phyloP scores from a whole-genome alignment of 2,888 invertebrate genomes.

The Eupelmus urozonus region DNA sequence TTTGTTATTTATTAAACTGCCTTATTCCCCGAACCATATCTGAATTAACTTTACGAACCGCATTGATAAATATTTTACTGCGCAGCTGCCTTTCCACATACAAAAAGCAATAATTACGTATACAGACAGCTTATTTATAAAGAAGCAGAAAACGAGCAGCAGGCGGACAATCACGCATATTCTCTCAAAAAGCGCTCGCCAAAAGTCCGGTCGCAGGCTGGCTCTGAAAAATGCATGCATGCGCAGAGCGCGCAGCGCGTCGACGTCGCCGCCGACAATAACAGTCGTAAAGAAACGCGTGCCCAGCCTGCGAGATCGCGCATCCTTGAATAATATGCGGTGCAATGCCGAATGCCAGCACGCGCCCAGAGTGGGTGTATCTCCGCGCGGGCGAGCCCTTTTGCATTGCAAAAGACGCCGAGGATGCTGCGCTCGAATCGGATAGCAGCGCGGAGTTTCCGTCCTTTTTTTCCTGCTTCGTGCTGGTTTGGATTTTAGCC shows the following conservation, averaged over 20 bases:
- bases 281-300: constrained; percentile 61
- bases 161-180: too few relatives aligned
- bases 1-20: too few relatives aligned
- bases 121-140: too few relatives aligned
- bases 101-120: too few relatives aligned
- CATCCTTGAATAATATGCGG: constrained; percentile 76
- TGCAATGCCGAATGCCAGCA: constrained; percentile 75
- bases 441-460: not conserved
- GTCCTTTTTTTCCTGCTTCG: too few relatives aligned
- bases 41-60: too few relatives aligned
- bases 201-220: too few relatives aligned
- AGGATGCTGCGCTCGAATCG: not conserved
- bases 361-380: constrained; percentile 54
- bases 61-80: too few relatives aligned
- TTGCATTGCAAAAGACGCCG: constrained; percentile 33
- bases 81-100: too few relatives aligned
- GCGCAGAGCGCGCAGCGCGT: not conserved
- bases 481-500: too few relatives aligned
- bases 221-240: not conserved
- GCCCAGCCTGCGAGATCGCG: constrained; percentile 71
- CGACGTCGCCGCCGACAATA: not conserved
- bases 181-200: not conserved
- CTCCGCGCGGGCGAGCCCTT: constrained; percentile 43
- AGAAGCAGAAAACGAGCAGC: too few relatives aligned
- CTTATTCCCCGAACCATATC: too few relatives aligned